phyloP scores from a whole-genome alignment of 2,888 invertebrate genomes.

The Plutella xylostella region DNA sequence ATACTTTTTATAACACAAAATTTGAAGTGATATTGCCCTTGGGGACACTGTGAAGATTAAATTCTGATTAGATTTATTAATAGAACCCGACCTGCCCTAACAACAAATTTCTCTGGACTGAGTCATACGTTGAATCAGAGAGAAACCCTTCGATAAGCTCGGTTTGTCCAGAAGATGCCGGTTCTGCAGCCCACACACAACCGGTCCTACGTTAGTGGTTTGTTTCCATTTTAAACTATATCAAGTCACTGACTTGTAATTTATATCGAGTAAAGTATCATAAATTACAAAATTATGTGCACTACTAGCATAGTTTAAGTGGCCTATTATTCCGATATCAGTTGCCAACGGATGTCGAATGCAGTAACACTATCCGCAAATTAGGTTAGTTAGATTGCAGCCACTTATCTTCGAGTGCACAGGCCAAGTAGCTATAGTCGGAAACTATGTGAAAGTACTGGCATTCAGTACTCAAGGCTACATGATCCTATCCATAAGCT shows the following conservation, averaged over 20 bases:
- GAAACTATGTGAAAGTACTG: constrained; percentile 11
- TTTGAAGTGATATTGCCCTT: neutral
- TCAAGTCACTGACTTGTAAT: neutral
- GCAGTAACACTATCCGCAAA: constrained; percentile 43
- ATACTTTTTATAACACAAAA: neutral
- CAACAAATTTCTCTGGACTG: neutral
- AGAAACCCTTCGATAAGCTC: neutral
- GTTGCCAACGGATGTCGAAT: constrained; percentile 37
- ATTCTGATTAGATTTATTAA: neutral
- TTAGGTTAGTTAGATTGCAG: constrained; percentile 49
- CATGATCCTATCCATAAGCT: neutral
- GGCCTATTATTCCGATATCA: constrained; percentile 27
- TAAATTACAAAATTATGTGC: constrained; percentile 4
- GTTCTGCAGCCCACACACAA: constrained; percentile 7
- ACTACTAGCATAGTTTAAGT: constrained; percentile 2
- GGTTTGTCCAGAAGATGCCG: neutral
- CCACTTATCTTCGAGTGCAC: constrained; percentile 41
- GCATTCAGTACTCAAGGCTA: constrained; percentile 1
- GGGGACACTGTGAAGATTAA: neutral
- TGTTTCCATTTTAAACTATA: neutral
- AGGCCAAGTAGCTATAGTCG: constrained; percentile 6
- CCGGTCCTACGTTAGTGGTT: neutral
- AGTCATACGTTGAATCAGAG: constrained; percentile 4
- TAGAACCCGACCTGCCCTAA: neutral
- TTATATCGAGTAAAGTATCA: constrained; percentile 4